These are phyloP conservation scores for Tetramorium alpestre DNA, from an alignment of 1,140 invertebrate species.

Conservation along the genomic window DNA sequence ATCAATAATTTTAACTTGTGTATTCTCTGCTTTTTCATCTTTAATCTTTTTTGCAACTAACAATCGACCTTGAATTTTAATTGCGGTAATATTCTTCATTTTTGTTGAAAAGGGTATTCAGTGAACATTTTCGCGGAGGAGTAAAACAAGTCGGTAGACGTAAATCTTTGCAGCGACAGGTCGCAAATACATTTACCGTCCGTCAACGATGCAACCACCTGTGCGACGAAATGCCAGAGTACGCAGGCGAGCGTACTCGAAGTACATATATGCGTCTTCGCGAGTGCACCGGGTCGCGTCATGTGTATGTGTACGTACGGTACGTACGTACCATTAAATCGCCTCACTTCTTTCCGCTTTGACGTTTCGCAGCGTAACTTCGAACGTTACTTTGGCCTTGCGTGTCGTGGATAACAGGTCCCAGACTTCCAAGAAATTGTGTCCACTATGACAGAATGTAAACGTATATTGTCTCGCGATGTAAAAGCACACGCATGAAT, in stretches of 20 bases:
- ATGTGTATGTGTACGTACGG: not conserved
- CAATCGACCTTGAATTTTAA: conserved; percentile 29
- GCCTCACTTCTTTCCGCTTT: conserved; percentile 16
- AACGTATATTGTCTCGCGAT: conserved; percentile 7
- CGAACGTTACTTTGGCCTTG: conserved; percentile 49
- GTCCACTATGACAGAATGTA: conserved; percentile 8
- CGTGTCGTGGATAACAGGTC: conserved; percentile 44
- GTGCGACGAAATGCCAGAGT: conserved; percentile 70
- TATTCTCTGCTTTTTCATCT: not conserved
- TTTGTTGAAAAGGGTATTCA: conserved; percentile 36
- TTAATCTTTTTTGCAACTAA: conserved; percentile 22
- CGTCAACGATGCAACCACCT: conserved; percentile 52
- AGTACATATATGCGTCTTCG: conserved; percentile 24
- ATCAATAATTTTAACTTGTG: not conserved
- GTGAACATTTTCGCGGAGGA: conserved; percentile 6
- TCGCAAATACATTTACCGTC: conserved; percentile 30
- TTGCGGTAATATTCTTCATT: not conserved
- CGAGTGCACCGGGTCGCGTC: not conserved
- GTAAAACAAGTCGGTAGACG: not conserved
- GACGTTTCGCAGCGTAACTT: conserved; percentile 16
- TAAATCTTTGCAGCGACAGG: not conserved
- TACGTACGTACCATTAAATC: conserved; percentile 42
- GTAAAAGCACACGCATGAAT: not conserved
- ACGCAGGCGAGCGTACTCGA: conserved; percentile 27
- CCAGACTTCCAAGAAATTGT: conserved; percentile 53